Conservation (phyloP, 2,888 invertebrate species). For the Hemaris fuciformis region DNA sequence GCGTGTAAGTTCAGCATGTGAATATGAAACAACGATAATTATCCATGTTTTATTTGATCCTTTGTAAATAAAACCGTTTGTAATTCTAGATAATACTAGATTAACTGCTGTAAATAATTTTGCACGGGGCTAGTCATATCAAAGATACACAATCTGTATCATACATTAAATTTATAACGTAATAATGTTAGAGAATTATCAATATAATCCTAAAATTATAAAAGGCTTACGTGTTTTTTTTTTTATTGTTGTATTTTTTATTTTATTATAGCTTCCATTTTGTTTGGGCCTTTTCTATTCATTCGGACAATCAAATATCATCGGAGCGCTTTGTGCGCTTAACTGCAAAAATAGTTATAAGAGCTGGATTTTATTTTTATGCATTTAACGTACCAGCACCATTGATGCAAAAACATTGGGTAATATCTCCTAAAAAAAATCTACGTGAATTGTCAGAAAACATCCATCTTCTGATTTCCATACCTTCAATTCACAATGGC, state of each 20-base stretch:
- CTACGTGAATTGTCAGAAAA: no score
- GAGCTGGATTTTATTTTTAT: background rate
- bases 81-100: slow-evolving; percentile 5
- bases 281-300: background rate
- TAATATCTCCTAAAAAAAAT: no score
- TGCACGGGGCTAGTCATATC: slow-evolving; percentile 68
- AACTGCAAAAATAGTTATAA: background rate
- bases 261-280: background rate
- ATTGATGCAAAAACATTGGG: background rate
- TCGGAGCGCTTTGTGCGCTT: background rate
- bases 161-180: slow-evolving; percentile 1
- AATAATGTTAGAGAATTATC: slow-evolving; percentile 5
- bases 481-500: no score
- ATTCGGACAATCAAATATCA: background rate
- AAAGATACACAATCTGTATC: slow-evolving; percentile 19
- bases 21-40: background rate
- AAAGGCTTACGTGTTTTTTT: background rate
- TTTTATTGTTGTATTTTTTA: background rate
- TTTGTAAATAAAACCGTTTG: slow-evolving; percentile 12
- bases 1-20: background rate
- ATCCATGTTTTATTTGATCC: background rate
- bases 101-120: slow-evolving; percentile 61
- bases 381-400: background rate
- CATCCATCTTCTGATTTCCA: no score
- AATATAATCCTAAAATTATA: background rate